Evolutionary conservation across 2,797 vertebrate species (phyloP), one percentile per base, ranked within the genome.

Genomic region (Natrix natrix): DNA sequence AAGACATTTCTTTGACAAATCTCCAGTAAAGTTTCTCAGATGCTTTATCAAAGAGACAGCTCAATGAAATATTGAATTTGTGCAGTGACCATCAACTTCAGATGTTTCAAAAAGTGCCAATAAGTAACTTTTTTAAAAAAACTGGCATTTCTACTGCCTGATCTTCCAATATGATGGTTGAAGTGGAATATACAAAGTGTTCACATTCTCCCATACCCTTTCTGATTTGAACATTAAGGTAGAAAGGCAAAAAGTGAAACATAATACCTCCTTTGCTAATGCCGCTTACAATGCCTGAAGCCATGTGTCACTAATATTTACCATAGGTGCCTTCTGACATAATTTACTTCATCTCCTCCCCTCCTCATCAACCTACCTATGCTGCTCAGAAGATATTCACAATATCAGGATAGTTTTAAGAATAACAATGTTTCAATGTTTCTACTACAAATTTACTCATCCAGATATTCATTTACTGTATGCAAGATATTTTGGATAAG

Each of bases 41-140:
- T 86, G 17, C 48, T 92, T 92, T 92, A 66, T 86, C 88, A 86
- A 90, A 78, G 92, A 90, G 69, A 86, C 92, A 92, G 92, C 8
- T 54, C 54, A 86, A 63, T 48, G 48, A 52, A 90, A 86, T 90
- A 86, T 86, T 90, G 78, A 28, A 66, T 90, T 90, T 90, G 48
- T 63, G 59, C 88, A 86, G 74, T 63, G 89, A 56, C 69, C 16
- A 66, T 89, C n/a, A 55, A 24, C 92, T 63, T 37, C 60, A 48
- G 57, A 86, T 63, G 14, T 61, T 92, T 66, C 57, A 66, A 13
- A 37, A 92, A 92, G 59, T 93, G 89, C 32, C 78, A 90, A 66
- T 90, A 90, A 63, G 22, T 86, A 60, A 59, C 86, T 24, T 56
- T 24, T 56, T 1, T 2, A 24, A 83, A 32, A 37, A 28, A 60